Evolutionary conservation across 2,797 vertebrate species (phyloP), one percentile per base, ranked within the genome.

Genomic region (Phalloptychus januarius): DNA sequence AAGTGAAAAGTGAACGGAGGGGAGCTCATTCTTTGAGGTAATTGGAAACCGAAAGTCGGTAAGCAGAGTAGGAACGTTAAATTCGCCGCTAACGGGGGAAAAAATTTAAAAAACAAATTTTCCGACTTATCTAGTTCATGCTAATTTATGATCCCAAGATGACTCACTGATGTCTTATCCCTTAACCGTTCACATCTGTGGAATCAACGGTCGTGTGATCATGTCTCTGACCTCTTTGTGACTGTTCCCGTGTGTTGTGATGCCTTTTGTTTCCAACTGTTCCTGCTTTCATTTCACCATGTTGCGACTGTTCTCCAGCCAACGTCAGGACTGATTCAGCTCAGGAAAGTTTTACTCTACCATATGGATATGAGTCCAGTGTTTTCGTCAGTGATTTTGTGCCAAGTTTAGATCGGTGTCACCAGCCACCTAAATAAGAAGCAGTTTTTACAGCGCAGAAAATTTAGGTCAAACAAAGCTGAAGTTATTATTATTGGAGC

Each of bases 271-370:
- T 58, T 71, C 75, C 46, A 7, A 76, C 52, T 77, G 50, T 70
- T 85, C 79, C 73, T 77, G 85, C 80, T 86, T 80, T 84, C 15
- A 33, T 70, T 80, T 75, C 54, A 31, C 76, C 85, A 54, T 78
- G 82, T 77, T 76, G 58, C 83, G 88, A 80, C 83, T 75, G 76
- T 86, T 89, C 78, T 74, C 72, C 72, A 75, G 75, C 80, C 18
- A 45, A 45, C 72, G 65, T 71, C 3, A 54, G 69, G 77, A 38
- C 72, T 71, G 45, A 31, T 72, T 63, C 50, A 79, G 54, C 58
- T 45, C 38, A 69, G 48, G 75, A 78, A 71, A 76, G 46, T n/a
- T 83, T 89, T 44, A 83, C 69, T 74, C 84, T 50, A 72, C 76
- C 38, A 28, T n/a, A 13, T 1, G 16, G 82, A 79, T 38, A 82